Percentiles rank a stretch among this genome's conserved stretches.
Conservation (phyloP, 2,113 vertebrate species). For the Scolopax mira region DNA sequence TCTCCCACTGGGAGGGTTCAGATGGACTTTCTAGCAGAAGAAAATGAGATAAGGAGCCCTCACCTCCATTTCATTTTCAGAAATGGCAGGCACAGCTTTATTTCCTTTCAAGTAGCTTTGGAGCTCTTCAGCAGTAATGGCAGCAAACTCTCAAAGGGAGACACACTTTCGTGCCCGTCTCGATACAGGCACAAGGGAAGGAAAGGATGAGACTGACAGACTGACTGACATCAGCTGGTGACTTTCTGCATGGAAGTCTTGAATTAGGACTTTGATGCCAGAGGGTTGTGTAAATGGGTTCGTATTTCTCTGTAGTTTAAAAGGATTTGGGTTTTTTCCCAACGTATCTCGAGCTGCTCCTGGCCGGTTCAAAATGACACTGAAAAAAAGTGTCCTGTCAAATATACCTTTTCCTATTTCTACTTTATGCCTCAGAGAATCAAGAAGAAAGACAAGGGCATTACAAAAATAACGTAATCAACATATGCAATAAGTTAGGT, state of each 20-base stretch:
- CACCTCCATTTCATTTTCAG: not conserved
- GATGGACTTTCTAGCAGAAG: not conserved
- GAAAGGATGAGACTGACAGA: not conserved
- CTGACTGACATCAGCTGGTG: not conserved
- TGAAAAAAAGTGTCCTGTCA: not conserved
- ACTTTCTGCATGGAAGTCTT: not conserved
- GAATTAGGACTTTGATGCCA: not conserved
- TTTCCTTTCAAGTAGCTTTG: not conserved
- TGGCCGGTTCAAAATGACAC: not conserved
- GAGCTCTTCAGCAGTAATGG: not conserved
- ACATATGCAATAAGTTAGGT: not conserved
- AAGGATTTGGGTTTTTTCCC: not conserved
- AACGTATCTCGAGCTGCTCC: not conserved
- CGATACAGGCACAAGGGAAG: accelerated
- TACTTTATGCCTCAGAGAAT: not conserved
- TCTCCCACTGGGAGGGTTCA: not conserved
- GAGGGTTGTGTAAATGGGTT: not conserved
- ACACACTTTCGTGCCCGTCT: not conserved
- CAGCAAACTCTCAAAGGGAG: not conserved
- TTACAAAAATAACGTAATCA: not conserved
- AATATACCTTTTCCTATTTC: constrained; percentile 14
- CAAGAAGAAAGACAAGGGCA: not conserved
- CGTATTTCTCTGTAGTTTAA: not conserved
- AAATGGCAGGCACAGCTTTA: not conserved
- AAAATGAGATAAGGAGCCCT: not conserved